phyloP scores from a whole-genome alignment of 2,797 vertebrate genomes.

The Enteromius afrohamiltoni region DNA sequence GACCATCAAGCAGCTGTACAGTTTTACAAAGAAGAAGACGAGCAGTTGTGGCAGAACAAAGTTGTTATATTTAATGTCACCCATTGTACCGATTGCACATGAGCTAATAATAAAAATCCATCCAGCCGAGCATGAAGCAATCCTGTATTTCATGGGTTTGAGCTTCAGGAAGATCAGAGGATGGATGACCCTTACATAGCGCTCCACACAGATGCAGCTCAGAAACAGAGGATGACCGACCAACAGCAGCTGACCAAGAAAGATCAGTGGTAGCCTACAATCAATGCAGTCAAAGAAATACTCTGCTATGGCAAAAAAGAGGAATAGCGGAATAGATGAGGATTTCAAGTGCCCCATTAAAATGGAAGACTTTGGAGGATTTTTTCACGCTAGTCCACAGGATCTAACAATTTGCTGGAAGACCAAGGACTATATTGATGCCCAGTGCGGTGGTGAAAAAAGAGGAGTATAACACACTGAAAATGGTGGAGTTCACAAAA shows the following conservation, averaged over 20 bases:
- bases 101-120: not conserved
- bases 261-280: not conserved
- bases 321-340: not conserved
- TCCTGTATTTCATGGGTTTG: constrained; percentile 32
- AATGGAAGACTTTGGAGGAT: not conserved
- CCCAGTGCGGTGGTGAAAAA: not conserved
- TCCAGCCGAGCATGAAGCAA: not conserved
- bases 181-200: constrained; percentile 3
- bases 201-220: constrained; percentile 15
- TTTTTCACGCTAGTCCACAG: constrained; percentile 1
- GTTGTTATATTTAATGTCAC: not conserved
- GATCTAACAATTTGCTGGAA: constrained; percentile 11
- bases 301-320: not conserved
- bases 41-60: not conserved
- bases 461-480: not conserved
- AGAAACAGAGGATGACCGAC: constrained; percentile 1
- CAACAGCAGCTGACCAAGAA: not conserved
- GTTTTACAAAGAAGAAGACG: constrained; percentile 6
- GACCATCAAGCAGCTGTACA: constrained; percentile 16
- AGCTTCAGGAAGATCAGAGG: constrained; percentile 28
- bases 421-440: not conserved
- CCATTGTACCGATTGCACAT: not conserved
- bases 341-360: not conserved
- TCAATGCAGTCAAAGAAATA: not conserved
- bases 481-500: not conserved